A percentile compares a stretch with the other conserved stretches of the same genome.
These are phyloP conservation scores for Pterophyllum scalare DNA, from an alignment of 2,113 vertebrate genomes.

Conservation along the genomic window DNA sequence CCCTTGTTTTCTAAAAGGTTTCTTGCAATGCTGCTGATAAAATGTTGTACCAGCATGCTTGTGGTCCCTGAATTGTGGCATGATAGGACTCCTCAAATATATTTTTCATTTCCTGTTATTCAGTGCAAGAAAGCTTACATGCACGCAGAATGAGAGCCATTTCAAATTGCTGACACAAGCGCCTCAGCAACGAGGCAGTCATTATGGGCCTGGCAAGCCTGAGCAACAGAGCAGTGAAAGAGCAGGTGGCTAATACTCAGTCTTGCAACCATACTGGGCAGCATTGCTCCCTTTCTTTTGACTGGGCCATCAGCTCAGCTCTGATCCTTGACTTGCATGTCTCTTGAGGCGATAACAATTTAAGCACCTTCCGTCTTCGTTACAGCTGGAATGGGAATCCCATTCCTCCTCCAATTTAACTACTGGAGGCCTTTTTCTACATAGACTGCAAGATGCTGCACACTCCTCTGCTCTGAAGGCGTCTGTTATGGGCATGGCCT, in stretches of 20 bases:
- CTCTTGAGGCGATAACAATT: conserved; percentile 41
- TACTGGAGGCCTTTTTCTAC: conserved; percentile 14
- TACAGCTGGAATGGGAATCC: conserved; percentile 59
- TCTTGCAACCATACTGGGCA: conserved; percentile 34
- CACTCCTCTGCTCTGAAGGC: conserved; percentile 29
- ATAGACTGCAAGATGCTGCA: conserved; percentile 29
- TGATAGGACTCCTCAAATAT: conserved; percentile 41
- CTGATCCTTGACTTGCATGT: conserved; percentile 48
- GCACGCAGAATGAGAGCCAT: conserved; percentile 59
- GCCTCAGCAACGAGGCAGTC: conserved; percentile 62
- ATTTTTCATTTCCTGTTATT: conserved; percentile 60
- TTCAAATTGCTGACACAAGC: conserved; percentile 78
- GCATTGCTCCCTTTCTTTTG: conserved; percentile 14
- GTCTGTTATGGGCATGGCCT: conserved; percentile 31
- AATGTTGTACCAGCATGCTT: conserved; percentile 17
- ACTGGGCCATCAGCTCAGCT: conserved; percentile 52
- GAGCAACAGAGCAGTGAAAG: conserved; percentile 54
- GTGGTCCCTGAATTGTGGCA: conserved; percentile 32
- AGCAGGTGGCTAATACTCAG: conserved; percentile 54
- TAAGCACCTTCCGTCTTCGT: conserved; percentile 56
- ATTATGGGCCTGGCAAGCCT: conserved; percentile 70
- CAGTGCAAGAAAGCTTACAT: conserved; percentile 26
- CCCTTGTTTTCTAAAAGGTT: conserved; percentile 28
- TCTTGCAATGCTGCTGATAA: conserved; percentile 18
- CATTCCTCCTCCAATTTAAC: conserved; percentile 51